Base-by-base conservation (phyloP, 37 sponge, comb jelly and placozoan species). In the Agelas oroides region DNA sequence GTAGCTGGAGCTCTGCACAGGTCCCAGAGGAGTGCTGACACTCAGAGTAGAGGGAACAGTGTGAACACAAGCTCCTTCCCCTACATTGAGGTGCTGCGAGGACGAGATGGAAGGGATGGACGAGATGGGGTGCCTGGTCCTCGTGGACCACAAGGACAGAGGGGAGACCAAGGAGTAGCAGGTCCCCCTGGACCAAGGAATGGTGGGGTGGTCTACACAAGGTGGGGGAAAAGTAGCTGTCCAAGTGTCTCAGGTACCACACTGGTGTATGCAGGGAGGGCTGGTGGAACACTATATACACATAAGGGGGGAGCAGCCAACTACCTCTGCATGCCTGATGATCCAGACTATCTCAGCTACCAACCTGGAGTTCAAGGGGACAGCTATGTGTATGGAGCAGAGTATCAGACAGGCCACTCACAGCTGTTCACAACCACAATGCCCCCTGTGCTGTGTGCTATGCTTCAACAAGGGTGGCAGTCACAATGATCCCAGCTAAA, bases 381-480 rank as follows among this genome's bases (percentile, higher is more conserved):
- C n/a, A 57, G 53, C 28, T 72, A 59, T 54, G 12, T 87, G 23
- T 40, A 52, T 72, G 87, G 87, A 34, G 54, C 58, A 14, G 75
- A 87, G 71, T 79, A 71, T 85, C 70, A 85, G 35, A 24, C 17
- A 52, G 57, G 33, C 78, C 78, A 67, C 27, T 37, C 25, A 37
- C 30, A 14, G 35, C 53, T 28, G n/a, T 46, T 72, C 46, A 46
- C 6, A 17, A 80, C 21, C 59, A 73, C 30, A 69, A 80, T 72
- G 73, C 75, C 5, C 86, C 86, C 20, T 88, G 88, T 88, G 82
- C 77, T 52, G 82, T 88, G 24, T 88, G 88, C 58, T 75, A 72
- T 75, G 82, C 58, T 41, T 54, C 77, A n/a, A 75, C 70, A 6
- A 57, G 82, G 34, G 46, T 25, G 34, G 77, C 76, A 38, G 34